Evolutionary conservation across 2,888 invertebrate genomes (phyloP).

Genomic region (Epinotia bilunana): DNA sequence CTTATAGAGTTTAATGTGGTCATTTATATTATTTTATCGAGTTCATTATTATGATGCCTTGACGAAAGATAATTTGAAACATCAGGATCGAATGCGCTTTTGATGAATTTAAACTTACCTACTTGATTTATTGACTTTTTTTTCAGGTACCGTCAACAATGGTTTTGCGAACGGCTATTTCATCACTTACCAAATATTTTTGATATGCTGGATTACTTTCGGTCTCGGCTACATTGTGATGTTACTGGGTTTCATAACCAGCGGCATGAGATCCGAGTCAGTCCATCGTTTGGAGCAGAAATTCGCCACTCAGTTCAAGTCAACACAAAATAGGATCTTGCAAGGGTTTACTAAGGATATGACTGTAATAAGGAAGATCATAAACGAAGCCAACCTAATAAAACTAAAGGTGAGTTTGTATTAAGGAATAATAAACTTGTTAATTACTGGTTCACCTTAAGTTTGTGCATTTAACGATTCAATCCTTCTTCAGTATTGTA

Average conservation of each 20-base stretch:
- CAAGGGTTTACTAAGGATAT: conserved; percentile 90
- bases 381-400: conserved; percentile 92
- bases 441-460: conserved; percentile 24
- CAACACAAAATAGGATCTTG: conserved; percentile 91
- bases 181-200: conserved; percentile 90
- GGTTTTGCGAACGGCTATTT: conserved; percentile 86
- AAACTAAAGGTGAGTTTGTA: conserved; percentile 88
- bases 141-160: conserved; percentile 78
- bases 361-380: conserved; percentile 88
- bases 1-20: not conserved
- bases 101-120: not conserved
- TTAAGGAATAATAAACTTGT: conserved; percentile 21
- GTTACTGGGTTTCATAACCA: conserved; percentile 93
- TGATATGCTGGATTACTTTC: conserved; percentile 95
- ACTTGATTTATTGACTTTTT: not conserved
- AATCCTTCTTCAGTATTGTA: not conserved
- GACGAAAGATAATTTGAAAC: not conserved
- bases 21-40: no score
- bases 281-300: conserved; percentile 90
- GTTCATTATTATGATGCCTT: not conserved
- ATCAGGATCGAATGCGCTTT: not conserved
- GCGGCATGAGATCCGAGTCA: conserved; percentile 89
- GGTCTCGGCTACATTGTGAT: conserved; percentile 96
- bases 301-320: conserved; percentile 89
- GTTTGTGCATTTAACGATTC: not conserved